A percentile compares a stretch with the other conserved stretches of the same genome.
These are phyloP conservation scores for Listronotus bonariensis DNA, from an alignment of 1,140 invertebrate genomes.

Conservation along the genomic window DNA sequence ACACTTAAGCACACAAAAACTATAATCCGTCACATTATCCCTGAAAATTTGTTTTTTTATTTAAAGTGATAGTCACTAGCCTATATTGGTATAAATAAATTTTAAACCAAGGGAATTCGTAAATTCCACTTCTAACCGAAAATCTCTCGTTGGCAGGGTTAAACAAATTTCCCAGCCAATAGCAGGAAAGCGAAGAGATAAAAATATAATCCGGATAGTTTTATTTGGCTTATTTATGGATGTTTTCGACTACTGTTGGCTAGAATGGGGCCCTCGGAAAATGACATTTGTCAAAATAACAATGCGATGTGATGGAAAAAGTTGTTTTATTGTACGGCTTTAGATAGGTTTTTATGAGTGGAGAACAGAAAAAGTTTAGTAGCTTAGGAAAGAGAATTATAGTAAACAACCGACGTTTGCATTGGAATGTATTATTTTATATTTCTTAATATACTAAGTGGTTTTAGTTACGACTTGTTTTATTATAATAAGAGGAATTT, in stretches of 20 bases:
- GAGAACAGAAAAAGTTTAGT: background rate
- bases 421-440: too few species aligned
- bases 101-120: constrained; percentile 14
- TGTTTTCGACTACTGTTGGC: constrained; percentile 45
- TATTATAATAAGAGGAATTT: too few species aligned
- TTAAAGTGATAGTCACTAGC: too few species aligned
- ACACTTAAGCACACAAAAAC: too few species aligned
- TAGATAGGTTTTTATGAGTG: constrained; percentile 17
- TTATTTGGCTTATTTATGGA: constrained; percentile 54
- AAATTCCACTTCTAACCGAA: background rate
- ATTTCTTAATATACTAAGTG: too few species aligned
- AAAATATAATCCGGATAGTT: constrained; percentile 43
- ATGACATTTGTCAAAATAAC: constrained; percentile 54
- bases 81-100: background rate
- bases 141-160: constrained; percentile 4
- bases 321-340: constrained; percentile 21
- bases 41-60: too few species aligned
- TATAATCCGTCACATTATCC: too few species aligned
- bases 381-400: background rate
- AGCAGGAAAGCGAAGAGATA: constrained; percentile 27
- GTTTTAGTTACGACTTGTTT: too few species aligned
- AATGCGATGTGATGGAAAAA: constrained; percentile 31
- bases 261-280: constrained; percentile 36
- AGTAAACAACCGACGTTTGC: background rate
- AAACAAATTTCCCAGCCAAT: constrained; percentile 13